A percentile compares a stretch with the other conserved stretches of the same genome.
phyloP scores from a whole-genome alignment of 2,797 vertebrate species.

The Varecia variegata region DNA sequence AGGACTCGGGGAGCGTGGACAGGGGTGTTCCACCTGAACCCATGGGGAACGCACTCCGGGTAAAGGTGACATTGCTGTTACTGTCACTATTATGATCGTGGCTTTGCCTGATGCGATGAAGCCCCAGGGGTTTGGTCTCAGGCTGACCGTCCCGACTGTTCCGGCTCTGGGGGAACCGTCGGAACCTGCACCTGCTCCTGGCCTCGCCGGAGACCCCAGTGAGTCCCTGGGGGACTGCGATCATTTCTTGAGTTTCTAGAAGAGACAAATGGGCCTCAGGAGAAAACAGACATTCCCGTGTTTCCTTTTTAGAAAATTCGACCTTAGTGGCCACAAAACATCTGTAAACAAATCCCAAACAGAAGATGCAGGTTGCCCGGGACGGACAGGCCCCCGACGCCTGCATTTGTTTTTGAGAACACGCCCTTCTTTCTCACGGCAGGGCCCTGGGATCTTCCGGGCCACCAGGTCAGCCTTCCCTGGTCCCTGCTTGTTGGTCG shows the following conservation, averaged over 20 bases:
- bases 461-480: background rate
- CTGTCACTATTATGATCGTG: accelerated
- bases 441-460: accelerated
- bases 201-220: background rate
- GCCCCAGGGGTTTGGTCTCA: background rate
- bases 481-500: accelerated
- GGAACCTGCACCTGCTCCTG: no score
- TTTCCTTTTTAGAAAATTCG: background rate
- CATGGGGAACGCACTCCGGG: accelerated
- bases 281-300: background rate
- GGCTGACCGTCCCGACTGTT: accelerated
- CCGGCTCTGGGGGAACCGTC: background rate
- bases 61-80: accelerated
- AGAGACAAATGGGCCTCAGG: background rate
- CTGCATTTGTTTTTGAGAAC: background rate
- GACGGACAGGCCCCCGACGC: accelerated
- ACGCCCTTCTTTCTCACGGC: background rate
- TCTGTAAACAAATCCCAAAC: background rate
- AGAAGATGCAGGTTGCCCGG: background rate
- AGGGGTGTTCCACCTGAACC: accelerated
- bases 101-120: no score
- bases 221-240: no score
- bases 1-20: background rate
- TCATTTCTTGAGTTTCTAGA: background rate
- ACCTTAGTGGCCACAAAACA: background rate